A percentile compares a stretch with the other conserved stretches of the same genome.
Conservation (phyloP, 2,113 vertebrate genomes). For the Acanthochromis polyacanthus region DNA sequence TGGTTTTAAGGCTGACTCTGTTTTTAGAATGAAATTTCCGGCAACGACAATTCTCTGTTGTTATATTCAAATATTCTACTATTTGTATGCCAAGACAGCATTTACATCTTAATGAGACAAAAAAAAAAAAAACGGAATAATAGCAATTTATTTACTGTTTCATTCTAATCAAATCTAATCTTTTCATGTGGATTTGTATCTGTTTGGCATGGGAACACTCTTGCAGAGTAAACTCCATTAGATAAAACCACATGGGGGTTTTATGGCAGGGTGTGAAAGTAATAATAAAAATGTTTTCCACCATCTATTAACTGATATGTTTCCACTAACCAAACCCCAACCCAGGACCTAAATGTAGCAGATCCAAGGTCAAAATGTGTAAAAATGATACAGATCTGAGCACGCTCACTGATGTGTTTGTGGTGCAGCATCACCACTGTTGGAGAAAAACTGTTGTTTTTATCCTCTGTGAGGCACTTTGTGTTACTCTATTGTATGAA, state of each 20-base stretch:
- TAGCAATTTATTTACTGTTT: not conserved
- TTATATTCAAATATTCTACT: not conserved
- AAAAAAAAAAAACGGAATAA: not conserved
- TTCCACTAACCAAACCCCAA: not conserved
- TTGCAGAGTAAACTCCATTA: not conserved
- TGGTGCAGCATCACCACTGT: not conserved
- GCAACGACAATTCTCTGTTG: not conserved
- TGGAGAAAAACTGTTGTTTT: no score
- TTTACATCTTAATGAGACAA: not conserved
- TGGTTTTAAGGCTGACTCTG: constrained; percentile 6
- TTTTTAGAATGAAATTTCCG: not conserved
- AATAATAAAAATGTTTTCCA: constrained; percentile 9
- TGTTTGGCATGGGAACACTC: not conserved
- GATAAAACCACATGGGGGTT: not conserved
- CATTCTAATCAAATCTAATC: not conserved
- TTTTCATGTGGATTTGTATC: not conserved
- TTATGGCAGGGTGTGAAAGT: not conserved
- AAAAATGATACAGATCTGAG: not conserved
- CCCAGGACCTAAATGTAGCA: not conserved
- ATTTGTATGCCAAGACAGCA: not conserved
- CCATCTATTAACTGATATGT: not conserved
- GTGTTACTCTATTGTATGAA: no score
- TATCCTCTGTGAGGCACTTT: no score
- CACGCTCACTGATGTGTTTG: not conserved
- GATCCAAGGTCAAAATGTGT: not conserved